A percentile compares a stretch with the other conserved stretches of the same genome.
Evolutionary conservation across 2,888 invertebrate species (phyloP).

Genomic region (Bombylius major): DNA sequence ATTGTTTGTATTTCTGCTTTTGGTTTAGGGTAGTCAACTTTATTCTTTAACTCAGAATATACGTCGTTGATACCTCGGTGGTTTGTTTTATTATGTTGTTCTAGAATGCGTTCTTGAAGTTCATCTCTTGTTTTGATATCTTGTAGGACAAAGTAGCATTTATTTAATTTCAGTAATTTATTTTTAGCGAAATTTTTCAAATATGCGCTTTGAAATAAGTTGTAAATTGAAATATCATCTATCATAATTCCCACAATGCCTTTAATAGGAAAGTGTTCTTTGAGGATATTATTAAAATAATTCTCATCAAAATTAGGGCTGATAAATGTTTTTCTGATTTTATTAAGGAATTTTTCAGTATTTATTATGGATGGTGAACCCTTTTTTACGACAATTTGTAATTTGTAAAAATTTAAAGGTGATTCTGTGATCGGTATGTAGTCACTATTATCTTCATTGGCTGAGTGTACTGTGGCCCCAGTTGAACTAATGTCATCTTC

Average conservation of each 20-base stretch:
- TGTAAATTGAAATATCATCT: not conserved
- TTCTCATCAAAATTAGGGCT: not conserved
- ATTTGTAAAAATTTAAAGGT: slow-evolving; percentile 1
- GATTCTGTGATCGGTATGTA: slow-evolving; percentile 11
- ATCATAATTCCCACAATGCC: slow-evolving; percentile 5
- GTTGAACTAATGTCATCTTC: slow-evolving; percentile 2
- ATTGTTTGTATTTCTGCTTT: slow-evolving; percentile 4
- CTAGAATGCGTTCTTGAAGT: not conserved
- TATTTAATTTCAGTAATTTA: too few species aligned
- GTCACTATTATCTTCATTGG: slow-evolving; percentile 8
- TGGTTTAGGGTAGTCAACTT: slow-evolving; percentile 2
- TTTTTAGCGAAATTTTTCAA: too few species aligned
- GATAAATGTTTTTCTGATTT: slow-evolving; percentile 2
- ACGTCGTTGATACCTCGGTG: slow-evolving; percentile 6
- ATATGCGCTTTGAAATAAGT: not conserved
- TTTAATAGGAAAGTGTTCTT: slow-evolving; percentile 1
- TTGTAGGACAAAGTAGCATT: not conserved
- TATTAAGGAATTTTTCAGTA: not conserved
- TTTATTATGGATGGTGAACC: not conserved
- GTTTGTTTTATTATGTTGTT: slow-evolving; percentile 4
- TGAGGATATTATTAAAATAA: slow-evolving; percentile 1
- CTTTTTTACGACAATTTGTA: not conserved
- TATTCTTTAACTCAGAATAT: slow-evolving; percentile 1
- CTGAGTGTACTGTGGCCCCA: slow-evolving; percentile 12
- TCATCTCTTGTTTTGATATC: not conserved